phyloP scores from a whole-genome alignment of 2,888 invertebrate species.

The Psylliodes chrysocephalus region DNA sequence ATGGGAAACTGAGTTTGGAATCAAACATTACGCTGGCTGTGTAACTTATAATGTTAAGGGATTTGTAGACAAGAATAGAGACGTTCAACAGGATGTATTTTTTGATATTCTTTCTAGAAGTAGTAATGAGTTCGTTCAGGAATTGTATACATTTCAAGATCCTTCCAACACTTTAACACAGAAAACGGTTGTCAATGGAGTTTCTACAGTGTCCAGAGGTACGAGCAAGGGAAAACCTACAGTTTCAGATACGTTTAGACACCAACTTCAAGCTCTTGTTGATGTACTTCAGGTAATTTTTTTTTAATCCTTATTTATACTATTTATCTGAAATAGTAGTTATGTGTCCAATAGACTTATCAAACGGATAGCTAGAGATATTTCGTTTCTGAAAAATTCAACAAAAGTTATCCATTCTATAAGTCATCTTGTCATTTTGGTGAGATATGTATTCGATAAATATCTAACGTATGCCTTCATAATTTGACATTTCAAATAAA shows the following conservation, averaged over 20 bases:
- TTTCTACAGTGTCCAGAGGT: constrained; percentile 79
- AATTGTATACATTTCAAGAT: constrained; percentile 76
- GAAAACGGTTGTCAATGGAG: constrained; percentile 57
- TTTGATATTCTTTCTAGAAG: constrained; percentile 90
- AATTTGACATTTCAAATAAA: too few species aligned
- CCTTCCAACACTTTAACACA: constrained; percentile 47
- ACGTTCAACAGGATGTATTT: constrained; percentile 92
- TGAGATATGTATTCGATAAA: too few species aligned
- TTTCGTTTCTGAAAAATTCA: too few species aligned
- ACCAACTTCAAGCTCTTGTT: constrained; percentile 87
- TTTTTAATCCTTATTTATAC: too few species aligned
- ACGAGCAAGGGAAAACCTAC: constrained; percentile 91
- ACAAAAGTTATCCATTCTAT: too few species aligned
- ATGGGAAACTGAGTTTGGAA: constrained; percentile 92
- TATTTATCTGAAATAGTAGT: too few species aligned
- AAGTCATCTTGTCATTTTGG: too few species aligned
- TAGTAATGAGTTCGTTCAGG: constrained; percentile 83
- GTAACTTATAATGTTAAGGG: constrained; percentile 86
- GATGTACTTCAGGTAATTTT: constrained; percentile 84
- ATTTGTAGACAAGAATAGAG: constrained; percentile 92
- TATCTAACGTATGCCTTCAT: too few species aligned
- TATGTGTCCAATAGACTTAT: too few species aligned
- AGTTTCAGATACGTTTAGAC: constrained; percentile 88
- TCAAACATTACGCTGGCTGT: constrained; percentile 88
- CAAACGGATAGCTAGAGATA: too few species aligned